Evolutionary conservation across 2,113 vertebrate species (phyloP).

Genomic region (Taurulus bubalis): DNA sequence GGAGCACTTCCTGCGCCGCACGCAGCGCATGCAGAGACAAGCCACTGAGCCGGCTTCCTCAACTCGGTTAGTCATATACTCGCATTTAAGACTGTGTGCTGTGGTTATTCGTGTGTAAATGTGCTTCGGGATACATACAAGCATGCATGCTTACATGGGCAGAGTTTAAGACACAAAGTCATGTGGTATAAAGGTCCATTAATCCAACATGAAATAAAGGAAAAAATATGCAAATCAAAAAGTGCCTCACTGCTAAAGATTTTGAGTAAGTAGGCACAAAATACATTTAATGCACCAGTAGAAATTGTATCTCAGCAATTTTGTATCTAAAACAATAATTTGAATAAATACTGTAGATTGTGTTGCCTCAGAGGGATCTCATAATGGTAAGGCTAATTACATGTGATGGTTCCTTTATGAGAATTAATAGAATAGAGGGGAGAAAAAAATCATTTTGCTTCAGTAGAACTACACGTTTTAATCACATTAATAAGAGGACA

Average conservation of each 20-base stretch:
- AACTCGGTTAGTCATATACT: conserved; percentile 84
- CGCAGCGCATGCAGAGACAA: conserved; percentile 91
- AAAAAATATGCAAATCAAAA: conserved; percentile 20
- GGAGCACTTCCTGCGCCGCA: conserved; percentile 89
- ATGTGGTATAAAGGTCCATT: neutral
- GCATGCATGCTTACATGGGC: neutral
- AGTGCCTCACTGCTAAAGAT: neutral
- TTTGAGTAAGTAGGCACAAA: neutral
- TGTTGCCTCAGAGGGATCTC: conserved; percentile 28
- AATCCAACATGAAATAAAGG: conserved; percentile 17
- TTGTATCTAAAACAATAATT: conserved; percentile 38
- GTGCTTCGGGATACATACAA: neutral
- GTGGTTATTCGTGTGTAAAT: conserved; percentile 22
- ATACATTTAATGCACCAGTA: neutral
- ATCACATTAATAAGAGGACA: neutral
- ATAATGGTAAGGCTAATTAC: conserved; percentile 51
- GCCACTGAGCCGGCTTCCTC: conserved; percentile 93
- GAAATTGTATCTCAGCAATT: conserved; percentile 19
- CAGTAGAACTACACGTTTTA: neutral
- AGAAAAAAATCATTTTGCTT: neutral
- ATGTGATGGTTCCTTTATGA: conserved; percentile 44
- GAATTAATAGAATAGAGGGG: conserved; percentile 22
- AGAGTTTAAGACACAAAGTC: neutral
- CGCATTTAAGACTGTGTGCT: neutral
- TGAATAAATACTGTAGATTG: conserved; percentile 33